These are phyloP conservation scores for Synanthedon vespiformis DNA, from an alignment of 2,888 invertebrate genomes.

Conservation along the genomic window DNA sequence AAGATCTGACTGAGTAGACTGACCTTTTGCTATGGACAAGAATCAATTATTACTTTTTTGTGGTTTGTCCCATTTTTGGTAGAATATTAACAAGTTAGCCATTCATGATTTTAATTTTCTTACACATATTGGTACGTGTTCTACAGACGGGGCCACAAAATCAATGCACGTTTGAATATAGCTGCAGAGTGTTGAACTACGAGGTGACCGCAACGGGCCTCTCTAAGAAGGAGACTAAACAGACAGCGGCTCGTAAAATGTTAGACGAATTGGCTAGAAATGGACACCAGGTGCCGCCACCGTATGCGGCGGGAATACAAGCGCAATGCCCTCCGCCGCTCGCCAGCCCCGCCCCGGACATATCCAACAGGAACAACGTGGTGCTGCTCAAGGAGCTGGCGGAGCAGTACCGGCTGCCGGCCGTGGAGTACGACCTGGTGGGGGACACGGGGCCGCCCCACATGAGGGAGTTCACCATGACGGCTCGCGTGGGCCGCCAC, in stretches of 20 bases:
- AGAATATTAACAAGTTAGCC: too few relatives aligned
- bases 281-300: slow-evolving; percentile 32
- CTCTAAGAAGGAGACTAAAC: slow-evolving; percentile 71
- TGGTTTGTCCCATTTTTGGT: too few relatives aligned
- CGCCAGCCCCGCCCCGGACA: neutral
- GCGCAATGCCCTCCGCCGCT: neutral
- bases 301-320: slow-evolving; percentile 14
- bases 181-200: slow-evolving; percentile 43
- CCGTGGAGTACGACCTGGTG: slow-evolving; percentile 64
- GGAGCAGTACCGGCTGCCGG: slow-evolving; percentile 56
- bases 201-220: slow-evolving; percentile 53
- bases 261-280: slow-evolving; percentile 40
- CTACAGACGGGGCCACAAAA: slow-evolving; percentile 46
- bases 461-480: slow-evolving; percentile 71
- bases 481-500: slow-evolving; percentile 66
- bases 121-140: too few relatives aligned
- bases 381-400: slow-evolving; percentile 43
- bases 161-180: slow-evolving; percentile 51
- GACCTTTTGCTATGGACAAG: too few relatives aligned
- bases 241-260: slow-evolving; percentile 66
- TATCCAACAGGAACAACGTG: neutral
- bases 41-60: too few relatives aligned
- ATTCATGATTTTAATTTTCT: too few relatives aligned
- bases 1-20: slow-evolving; percentile 3
- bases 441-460: slow-evolving; percentile 77